These are phyloP conservation scores for Aspidiotus destructor DNA, from an alignment of 2,888 invertebrate genomes.

Conservation along the genomic window DNA sequence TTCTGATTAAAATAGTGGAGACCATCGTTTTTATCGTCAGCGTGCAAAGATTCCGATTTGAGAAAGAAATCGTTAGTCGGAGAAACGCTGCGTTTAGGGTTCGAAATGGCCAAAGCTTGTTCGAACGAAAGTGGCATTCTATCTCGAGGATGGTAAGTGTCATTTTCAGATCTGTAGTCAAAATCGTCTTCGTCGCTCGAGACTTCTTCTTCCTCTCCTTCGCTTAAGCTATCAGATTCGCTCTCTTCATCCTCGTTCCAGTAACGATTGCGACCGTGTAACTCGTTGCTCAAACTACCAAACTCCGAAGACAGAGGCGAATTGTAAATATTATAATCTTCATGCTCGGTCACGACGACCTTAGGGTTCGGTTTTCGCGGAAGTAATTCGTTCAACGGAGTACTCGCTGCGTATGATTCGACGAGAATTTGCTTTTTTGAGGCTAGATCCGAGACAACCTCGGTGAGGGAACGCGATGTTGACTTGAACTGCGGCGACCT, in stretches of 20 bases:
- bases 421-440: constrained; percentile 9
- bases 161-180: constrained; percentile 13
- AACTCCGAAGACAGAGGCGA: neutral
- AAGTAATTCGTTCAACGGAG: neutral
- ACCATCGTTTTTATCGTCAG: constrained; percentile 1
- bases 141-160: constrained; percentile 22
- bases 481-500: constrained; percentile 28
- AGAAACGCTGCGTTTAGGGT: constrained; percentile 18
- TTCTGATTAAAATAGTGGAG: constrained; percentile 22
- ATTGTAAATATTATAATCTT: neutral
- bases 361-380: constrained; percentile 12
- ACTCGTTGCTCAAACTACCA: neutral
- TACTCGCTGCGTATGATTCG: constrained; percentile 9
- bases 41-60: constrained; percentile 8
- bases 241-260: constrained; percentile 9
- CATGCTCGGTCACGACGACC: neutral
- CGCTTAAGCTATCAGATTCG: neutral
- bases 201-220: constrained; percentile 20
- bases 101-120: constrained; percentile 22
- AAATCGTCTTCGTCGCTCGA: constrained; percentile 14
- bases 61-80: constrained; percentile 22
- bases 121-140: constrained; percentile 19
- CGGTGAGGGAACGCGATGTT: constrained; percentile 18
- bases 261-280: neutral
- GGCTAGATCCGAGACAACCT: constrained; percentile 9